Evolutionary conservation across 2,113 vertebrate species (phyloP).

Genomic region (Platycercus adscitus): DNA sequence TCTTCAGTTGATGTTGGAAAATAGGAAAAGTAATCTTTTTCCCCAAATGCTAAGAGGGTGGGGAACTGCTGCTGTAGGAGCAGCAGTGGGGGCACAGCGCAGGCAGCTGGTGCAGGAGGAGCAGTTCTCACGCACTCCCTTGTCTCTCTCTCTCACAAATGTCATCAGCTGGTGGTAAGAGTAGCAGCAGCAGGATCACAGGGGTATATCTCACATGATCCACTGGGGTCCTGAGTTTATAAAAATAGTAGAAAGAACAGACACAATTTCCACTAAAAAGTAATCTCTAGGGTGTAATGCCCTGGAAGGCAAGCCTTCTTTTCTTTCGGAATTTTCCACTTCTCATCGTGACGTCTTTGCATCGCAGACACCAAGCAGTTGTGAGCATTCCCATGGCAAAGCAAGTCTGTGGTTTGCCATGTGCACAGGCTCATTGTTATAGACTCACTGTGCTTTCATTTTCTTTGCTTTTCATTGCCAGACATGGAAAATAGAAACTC

Average conservation of each 20-base stretch:
- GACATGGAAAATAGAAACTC: neutral
- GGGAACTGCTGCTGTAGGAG: neutral
- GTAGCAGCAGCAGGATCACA: neutral
- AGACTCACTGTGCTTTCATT: slow-evolving; percentile 23
- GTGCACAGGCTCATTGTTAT: slow-evolving; percentile 6
- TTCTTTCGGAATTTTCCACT: slow-evolving; percentile 63
- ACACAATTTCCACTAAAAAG: slow-evolving; percentile 17
- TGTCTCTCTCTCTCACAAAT: neutral
- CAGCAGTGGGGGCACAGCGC: neutral
- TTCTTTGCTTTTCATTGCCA: slow-evolving; percentile 19
- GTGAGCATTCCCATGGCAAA: slow-evolving; percentile 54
- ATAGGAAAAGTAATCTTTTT: neutral
- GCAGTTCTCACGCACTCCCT: neutral
- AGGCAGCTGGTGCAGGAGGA: slow-evolving; percentile 15
- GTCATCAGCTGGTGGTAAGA: slow-evolving; percentile 13
- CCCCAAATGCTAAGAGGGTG: neutral
- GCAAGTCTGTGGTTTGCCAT: slow-evolving; percentile 28
- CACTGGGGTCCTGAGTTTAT: neutral
- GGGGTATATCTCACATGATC: neutral
- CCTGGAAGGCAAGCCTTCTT: slow-evolving; percentile 24
- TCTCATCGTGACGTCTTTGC: slow-evolving; percentile 10
- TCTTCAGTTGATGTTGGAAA: neutral
- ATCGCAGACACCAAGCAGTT: slow-evolving; percentile 27
- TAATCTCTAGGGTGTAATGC: slow-evolving; percentile 50
- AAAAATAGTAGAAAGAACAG: slow-evolving; percentile 33